Percentiles rank a stretch among this genome's conserved stretches.
phyloP scores from a whole-genome alignment of 2,113 vertebrate genomes.

The Aspiorhynchus laticeps region DNA sequence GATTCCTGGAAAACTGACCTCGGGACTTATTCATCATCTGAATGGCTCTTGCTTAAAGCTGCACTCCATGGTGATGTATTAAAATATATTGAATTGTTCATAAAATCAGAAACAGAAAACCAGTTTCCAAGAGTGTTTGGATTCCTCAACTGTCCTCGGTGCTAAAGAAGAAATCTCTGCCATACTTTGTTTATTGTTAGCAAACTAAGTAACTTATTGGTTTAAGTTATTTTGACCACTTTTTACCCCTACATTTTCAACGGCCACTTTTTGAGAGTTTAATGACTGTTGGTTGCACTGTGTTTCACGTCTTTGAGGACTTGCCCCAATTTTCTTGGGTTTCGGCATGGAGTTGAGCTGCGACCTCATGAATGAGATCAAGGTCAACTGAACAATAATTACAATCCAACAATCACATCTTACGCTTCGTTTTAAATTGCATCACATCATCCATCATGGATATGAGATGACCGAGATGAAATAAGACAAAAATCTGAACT shows the following conservation, averaged over 20 bases:
- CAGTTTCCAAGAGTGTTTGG: conserved; percentile 22
- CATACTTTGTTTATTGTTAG: conserved; percentile 22
- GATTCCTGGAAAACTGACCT: conserved; percentile 50
- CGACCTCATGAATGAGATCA: conserved; percentile 25
- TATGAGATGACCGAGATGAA: background rate
- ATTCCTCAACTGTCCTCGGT: background rate
- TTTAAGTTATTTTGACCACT: conserved; percentile 1
- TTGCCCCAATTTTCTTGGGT: conserved; percentile 20
- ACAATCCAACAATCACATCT: conserved; percentile 27
- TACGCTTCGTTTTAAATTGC: conserved; percentile 34
- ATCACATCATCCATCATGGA: conserved; percentile 41
- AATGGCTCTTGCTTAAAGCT: conserved; percentile 9
- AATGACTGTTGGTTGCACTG: conserved; percentile 17
- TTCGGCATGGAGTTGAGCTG: conserved; percentile 27
- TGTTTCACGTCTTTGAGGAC: background rate
- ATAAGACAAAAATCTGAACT: conserved; percentile 23
- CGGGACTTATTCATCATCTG: conserved; percentile 35
- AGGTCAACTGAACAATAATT: conserved; percentile 31
- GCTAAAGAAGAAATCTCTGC: background rate
- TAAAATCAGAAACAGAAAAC: conserved; percentile 48
- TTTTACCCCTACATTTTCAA: background rate
- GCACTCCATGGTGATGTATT: conserved; percentile 26
- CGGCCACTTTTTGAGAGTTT: conserved; percentile 12
- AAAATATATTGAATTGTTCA: conserved; percentile 49
- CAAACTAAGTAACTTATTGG: background rate